Evolutionary conservation across 2,797 vertebrate genomes (phyloP).

Genomic region (Loris lydekkerianus): DNA sequence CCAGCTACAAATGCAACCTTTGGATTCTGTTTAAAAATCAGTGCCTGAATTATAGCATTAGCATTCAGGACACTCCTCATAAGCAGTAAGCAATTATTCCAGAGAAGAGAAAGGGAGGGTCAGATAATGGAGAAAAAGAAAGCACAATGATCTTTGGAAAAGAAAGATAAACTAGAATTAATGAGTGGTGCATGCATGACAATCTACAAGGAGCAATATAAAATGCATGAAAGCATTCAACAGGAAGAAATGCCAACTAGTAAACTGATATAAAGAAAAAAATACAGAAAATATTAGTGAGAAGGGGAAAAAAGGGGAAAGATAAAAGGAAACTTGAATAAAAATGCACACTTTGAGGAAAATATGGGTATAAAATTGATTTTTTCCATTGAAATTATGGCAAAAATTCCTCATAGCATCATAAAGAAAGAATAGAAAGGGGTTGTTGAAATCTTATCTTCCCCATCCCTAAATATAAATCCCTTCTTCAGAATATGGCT

Average conservation of each 20-base stretch:
- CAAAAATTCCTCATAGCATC: neutral
- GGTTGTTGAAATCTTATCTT: neutral
- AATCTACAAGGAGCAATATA: neutral
- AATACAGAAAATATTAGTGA: neutral
- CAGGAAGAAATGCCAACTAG: neutral
- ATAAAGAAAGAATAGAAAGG: neutral
- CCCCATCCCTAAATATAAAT: neutral
- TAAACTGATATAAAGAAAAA: neutral
- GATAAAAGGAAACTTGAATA: no score
- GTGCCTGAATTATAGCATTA: conserved; percentile 44
- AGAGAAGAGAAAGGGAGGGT: conserved; percentile 1
- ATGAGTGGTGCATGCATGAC: neutral
- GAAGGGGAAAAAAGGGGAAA: neutral
- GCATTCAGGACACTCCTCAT: neutral
- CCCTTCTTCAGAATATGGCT: neutral
- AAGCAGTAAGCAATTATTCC: conserved; percentile 19
- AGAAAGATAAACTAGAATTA: conserved; percentile 40
- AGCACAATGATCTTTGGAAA: neutral
- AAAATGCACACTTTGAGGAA: neutral
- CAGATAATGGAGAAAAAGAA: conserved; percentile 50
- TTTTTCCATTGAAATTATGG: neutral
- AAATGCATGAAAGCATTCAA: conserved; percentile 25
- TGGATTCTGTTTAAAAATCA: conserved; percentile 71
- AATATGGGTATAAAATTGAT: neutral
- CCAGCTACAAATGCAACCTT: conserved; percentile 54